phyloP scores from a whole-genome alignment of 2,797 vertebrate species.

The Pipistrellus pygmaeus region DNA sequence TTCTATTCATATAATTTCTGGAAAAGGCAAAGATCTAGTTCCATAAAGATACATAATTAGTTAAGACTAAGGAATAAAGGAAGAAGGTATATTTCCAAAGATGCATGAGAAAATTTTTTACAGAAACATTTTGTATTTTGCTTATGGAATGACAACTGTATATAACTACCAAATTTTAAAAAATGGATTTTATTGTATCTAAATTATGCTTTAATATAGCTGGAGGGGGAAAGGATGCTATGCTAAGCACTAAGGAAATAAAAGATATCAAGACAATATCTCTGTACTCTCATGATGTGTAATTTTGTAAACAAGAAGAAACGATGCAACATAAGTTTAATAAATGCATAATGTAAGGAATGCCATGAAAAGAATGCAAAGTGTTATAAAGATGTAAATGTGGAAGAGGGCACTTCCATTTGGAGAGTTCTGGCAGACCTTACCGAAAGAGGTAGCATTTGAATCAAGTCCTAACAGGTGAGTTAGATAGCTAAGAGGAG shows the following conservation, averaged over 20 bases:
- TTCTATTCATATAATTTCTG: constrained; percentile 26
- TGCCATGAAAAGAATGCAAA: not conserved
- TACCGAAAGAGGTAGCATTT: not conserved
- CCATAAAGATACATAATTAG: not conserved
- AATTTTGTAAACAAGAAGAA: constrained; percentile 13
- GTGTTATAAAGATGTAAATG: not conserved
- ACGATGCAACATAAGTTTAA: not conserved
- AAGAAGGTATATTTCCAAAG: not conserved
- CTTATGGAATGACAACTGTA: not conserved
- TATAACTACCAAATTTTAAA: constrained; percentile 40
- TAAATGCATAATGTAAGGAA: not conserved
- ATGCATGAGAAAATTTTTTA: not conserved
- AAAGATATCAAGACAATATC: not conserved
- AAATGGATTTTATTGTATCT: not conserved
- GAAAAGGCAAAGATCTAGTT: constrained; percentile 30
- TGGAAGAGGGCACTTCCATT: not conserved
- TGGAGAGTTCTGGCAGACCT: not conserved
- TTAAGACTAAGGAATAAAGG: not conserved
- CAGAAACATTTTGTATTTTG: not conserved
- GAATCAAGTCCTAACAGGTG: not conserved
- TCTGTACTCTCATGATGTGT: not conserved
- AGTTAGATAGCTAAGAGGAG: not conserved
- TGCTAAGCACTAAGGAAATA: not conserved
- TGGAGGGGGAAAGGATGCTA: not conserved
- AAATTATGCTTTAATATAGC: constrained; percentile 20